Percentiles rank a stretch among this genome's conserved stretches.
Evolutionary conservation across 2,888 invertebrate genomes (phyloP).

Genomic region (Phrixothrix hirtus): DNA sequence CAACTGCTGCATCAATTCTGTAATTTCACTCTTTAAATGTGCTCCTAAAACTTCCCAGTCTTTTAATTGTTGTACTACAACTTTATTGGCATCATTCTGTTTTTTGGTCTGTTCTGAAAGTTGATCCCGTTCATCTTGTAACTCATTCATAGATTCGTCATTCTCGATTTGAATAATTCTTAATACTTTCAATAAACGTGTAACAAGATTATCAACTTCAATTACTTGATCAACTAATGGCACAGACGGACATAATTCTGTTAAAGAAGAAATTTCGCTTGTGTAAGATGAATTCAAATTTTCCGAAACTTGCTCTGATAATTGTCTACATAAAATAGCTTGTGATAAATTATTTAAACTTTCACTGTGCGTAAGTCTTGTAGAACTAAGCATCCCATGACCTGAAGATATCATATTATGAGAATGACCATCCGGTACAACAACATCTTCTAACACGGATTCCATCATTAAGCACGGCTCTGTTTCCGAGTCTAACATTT

Average conservation of each 20-base stretch:
- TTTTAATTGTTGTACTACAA: conserved; percentile 56
- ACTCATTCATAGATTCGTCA: conserved; percentile 66
- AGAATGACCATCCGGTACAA: conserved; percentile 67
- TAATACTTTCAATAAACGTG: conserved; percentile 72
- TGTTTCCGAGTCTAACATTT: conserved; percentile 80
- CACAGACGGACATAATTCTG: conserved; percentile 62
- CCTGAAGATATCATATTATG: conserved; percentile 70
- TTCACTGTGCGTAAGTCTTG: conserved; percentile 58
- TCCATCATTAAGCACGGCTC: conserved; percentile 83
- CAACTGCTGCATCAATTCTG: conserved; percentile 60
- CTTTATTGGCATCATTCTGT: conserved; percentile 53
- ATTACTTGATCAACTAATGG: conserved; percentile 74
- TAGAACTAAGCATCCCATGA: conserved; percentile 58
- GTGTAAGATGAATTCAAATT: conserved; percentile 53
- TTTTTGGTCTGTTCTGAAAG: conserved; percentile 51
- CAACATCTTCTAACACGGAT: conserved; percentile 70
- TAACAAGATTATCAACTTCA: conserved; percentile 74
- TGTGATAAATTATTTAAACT: conserved; percentile 79
- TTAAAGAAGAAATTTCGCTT: conserved; percentile 47
- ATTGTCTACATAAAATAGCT: conserved; percentile 72
- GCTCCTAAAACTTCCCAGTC: conserved; percentile 62
- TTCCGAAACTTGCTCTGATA: conserved; percentile 48
- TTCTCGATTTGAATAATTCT: conserved; percentile 75
- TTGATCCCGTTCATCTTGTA: conserved; percentile 66
- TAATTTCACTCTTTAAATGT: conserved; percentile 60